These are phyloP conservation scores for Subacronicta megacephala DNA, from an alignment of 2,888 invertebrate genomes.

Conservation along the genomic window DNA sequence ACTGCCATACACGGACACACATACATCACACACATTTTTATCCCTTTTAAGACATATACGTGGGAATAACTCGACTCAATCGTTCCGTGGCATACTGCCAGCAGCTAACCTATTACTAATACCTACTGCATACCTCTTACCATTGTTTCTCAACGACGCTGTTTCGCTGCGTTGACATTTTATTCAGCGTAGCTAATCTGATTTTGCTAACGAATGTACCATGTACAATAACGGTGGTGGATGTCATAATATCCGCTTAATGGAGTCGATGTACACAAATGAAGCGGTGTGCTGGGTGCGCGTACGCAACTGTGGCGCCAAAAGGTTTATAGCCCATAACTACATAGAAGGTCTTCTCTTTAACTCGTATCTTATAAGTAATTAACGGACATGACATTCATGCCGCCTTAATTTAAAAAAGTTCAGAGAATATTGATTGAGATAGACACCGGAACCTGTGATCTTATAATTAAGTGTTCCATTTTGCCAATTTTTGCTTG, in stretches of 20 bases:
- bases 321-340: neutral
- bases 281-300: constrained; percentile 64
- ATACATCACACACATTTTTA: constrained; percentile 75
- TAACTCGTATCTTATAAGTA: neutral
- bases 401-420: too few species aligned
- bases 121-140: constrained; percentile 42
- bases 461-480: too few species aligned
- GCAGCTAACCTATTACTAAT: constrained; percentile 55
- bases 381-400: too few species aligned
- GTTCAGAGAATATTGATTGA: too few species aligned
- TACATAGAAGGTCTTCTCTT: constrained; percentile 17
- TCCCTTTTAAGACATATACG: constrained; percentile 73
- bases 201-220: constrained; percentile 54
- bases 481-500: too few species aligned
- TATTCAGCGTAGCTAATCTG: constrained; percentile 54
- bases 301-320: constrained; percentile 21
- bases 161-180: constrained; percentile 64
- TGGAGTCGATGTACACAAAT: constrained; percentile 63
- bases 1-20: constrained; percentile 70
- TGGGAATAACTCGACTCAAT: constrained; percentile 68
- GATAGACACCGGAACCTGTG: too few species aligned
- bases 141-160: constrained; percentile 72
- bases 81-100: constrained; percentile 72
- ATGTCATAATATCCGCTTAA: constrained; percentile 65
- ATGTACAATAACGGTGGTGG: constrained; percentile 48